A percentile compares a stretch with the other conserved stretches of the same genome.
These are phyloP conservation scores for Sturnira hondurensis DNA, from an alignment of 2,113 vertebrate genomes.

Conservation along the genomic window DNA sequence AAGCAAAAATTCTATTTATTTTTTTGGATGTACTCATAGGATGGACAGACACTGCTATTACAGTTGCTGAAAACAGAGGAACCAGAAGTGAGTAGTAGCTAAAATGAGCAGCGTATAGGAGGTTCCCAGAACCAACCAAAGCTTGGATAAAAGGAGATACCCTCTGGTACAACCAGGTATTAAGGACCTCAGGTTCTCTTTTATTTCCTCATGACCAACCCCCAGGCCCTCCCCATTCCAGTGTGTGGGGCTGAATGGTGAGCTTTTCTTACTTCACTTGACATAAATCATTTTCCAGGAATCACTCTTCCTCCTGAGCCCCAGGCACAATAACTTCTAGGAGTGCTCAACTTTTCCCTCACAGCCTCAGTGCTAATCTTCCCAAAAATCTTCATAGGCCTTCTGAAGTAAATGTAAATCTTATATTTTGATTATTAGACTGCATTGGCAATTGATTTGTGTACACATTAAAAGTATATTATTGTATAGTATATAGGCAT, in stretches of 20 bases:
- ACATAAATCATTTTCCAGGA: background rate
- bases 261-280: background rate
- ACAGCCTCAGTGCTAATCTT: background rate
- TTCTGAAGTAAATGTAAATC: background rate
- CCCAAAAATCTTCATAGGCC: background rate
- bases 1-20: background rate
- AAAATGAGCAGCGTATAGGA: background rate
- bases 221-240: background rate
- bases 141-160: background rate
- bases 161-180: background rate
- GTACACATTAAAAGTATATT: background rate
- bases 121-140: background rate
- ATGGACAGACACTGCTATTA: background rate
- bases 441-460: background rate
- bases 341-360: background rate
- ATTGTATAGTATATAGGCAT: background rate
- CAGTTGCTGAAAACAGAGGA: background rate
- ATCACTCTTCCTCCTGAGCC: background rate
- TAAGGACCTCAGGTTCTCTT: background rate
- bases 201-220: background rate
- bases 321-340: background rate
- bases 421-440: background rate
- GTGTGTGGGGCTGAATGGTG: background rate
- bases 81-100: background rate
- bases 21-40: background rate